A percentile compares a stretch with the other conserved stretches of the same genome.
Conservation (phyloP, 2,888 invertebrate species). For the Drosophila kanekoi region DNA sequence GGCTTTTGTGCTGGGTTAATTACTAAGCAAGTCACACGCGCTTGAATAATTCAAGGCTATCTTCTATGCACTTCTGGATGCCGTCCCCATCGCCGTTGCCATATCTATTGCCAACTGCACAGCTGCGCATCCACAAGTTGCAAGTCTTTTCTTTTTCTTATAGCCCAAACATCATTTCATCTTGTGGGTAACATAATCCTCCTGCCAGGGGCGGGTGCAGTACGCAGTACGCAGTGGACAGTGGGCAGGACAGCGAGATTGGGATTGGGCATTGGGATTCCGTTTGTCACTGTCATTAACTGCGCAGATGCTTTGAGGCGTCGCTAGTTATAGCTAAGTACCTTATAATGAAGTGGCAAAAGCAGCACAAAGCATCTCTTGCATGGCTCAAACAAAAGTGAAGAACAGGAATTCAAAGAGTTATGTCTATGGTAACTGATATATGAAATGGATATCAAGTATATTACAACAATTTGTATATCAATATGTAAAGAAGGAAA, state of each 20-base stretch:
- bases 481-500: neutral
- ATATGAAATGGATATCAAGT: slow-evolving; percentile 1
- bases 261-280: slow-evolving; percentile 34
- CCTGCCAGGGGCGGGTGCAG: slow-evolving; percentile 4
- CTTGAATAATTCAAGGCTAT: slow-evolving; percentile 81
- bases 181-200: slow-evolving; percentile 48
- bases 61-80: slow-evolving; percentile 46
- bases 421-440: slow-evolving; percentile 12
- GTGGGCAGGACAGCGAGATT: neutral
- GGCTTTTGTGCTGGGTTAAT: slow-evolving; percentile 78
- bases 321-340: slow-evolving; percentile 65
- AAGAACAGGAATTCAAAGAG: slow-evolving; percentile 9
- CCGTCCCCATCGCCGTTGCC: slow-evolving; percentile 18
- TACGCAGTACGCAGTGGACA: too few species aligned
- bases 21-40: slow-evolving; percentile 82
- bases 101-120: slow-evolving; percentile 61
- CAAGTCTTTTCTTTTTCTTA: slow-evolving; percentile 4
- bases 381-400: neutral
- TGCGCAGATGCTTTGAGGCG: slow-evolving; percentile 46
- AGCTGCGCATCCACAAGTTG: slow-evolving; percentile 57
- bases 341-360: slow-evolving; percentile 73
- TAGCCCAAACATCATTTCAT: slow-evolving; percentile 44
- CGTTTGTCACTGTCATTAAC: slow-evolving; percentile 48
- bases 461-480: neutral
- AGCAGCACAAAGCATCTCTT: slow-evolving; percentile 36